Evolutionary conservation across 2,797 vertebrate genomes (phyloP), one percentile per base, ranked within the genome.

Genomic region (Alfaro cultratus): DNA sequence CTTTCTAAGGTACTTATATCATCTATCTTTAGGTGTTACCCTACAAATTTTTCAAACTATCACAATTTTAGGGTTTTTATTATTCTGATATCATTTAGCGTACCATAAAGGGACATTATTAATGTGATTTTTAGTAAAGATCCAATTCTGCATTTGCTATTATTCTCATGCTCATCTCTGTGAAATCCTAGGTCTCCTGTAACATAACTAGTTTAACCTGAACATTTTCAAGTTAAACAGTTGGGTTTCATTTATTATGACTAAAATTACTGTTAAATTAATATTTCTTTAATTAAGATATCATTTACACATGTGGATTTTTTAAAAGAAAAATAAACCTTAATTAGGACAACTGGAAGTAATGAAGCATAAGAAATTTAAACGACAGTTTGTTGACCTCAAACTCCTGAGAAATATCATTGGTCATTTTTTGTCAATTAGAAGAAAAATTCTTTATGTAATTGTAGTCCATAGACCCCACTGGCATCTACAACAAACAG

Each of bases 11-110:
- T 80, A 77, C 23, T 47, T 51, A 80, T 72, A 77, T 89, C 70
- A 83, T 76, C 73, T 80, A 78, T 88, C 73, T 79, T 85, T 83
- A 72, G 51, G n/a, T 85, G 80, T 85, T 75, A 46, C 85, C 84
- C 76, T 46, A 47, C 78, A 82, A 85, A 86, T 74, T 72, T 72
- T 57, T 80, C 80, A 89, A 84, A 81, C 76, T 75, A 83, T 79
- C 75, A 75, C 77, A 81, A 76, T 88, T 80, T 77, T 60, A 83
- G 68, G 75, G 80, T 85, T 90, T 70, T 60, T 80, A 68, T 45
- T 15, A 75, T 82, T 88, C 70, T 73, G 49, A 51, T 53, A 73
- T 83, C 53, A 60, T 87, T 73, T 77, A 82, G 39, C 84, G 70
- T 88, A 85, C 83, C 82, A 26, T 73, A 39, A 92, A 73, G 77